These are phyloP conservation scores for Dendrophyllia cribrosa DNA, from an alignment of 64 coral and sea anemone species.

Conservation along the genomic window DNA sequence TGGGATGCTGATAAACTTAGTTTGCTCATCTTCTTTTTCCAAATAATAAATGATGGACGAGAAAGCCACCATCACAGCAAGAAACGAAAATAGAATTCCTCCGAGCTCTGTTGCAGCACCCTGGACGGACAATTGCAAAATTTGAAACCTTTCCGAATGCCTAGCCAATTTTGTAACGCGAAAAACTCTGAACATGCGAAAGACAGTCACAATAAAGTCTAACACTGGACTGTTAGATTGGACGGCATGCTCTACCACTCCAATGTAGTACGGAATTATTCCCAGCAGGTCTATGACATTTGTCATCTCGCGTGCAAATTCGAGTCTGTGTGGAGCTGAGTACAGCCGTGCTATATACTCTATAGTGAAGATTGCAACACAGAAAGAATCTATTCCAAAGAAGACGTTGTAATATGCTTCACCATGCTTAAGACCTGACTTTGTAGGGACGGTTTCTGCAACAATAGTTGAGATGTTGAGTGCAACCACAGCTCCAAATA, in stretches of 20 bases:
- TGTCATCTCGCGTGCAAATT: constrained; percentile 66
- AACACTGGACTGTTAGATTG: constrained; percentile 55
- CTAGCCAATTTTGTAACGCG: constrained; percentile 87
- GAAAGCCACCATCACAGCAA: constrained; percentile 81
- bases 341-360: constrained; percentile 81
- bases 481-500: constrained; percentile 74
- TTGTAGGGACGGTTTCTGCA: constrained; percentile 79
- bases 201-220: constrained; percentile 55
- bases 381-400: constrained; percentile 79
- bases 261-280: constrained; percentile 88
- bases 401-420: constrained; percentile 40
- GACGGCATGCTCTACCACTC: constrained; percentile 31
- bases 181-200: constrained; percentile 84
- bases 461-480: constrained; percentile 84
- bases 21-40: constrained; percentile 11
- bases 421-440: constrained; percentile 32
- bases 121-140: constrained; percentile 63
- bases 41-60: constrained; percentile 74
- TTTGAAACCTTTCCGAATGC: constrained; percentile 79
- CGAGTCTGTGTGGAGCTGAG: constrained; percentile 59
- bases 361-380: constrained; percentile 87
- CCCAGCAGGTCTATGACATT: constrained; percentile 85
- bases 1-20: constrained; percentile 77
- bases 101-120: constrained; percentile 83
- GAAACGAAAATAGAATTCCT: constrained; percentile 89